These are phyloP conservation scores for Eriosoma lanigerum DNA, from an alignment of 1,140 invertebrate species.

Conservation along the genomic window DNA sequence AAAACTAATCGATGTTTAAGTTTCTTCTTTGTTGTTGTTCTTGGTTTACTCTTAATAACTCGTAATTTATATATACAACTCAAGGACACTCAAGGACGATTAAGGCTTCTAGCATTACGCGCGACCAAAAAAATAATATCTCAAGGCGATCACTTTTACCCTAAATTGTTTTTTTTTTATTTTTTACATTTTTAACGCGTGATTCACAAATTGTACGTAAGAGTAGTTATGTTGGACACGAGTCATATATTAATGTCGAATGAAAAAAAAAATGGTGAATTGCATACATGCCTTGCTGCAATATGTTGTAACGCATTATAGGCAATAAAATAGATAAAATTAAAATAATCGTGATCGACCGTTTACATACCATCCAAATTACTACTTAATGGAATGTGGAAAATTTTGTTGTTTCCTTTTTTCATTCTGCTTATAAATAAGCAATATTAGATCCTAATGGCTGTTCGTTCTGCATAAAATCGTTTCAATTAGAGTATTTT, in stretches of 20 bases:
- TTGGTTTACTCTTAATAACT: not conserved
- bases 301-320: not conserved
- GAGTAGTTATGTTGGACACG: not conserved
- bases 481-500: slow-evolving; percentile 11
- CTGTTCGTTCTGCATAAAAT: not conserved
- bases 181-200: not conserved
- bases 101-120: slow-evolving; percentile 13
- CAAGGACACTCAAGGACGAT: slow-evolving; percentile 8
- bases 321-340: not conserved
- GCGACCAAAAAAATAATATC: slow-evolving; percentile 14
- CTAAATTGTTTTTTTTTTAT: not conserved
- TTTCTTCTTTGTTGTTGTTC: not conserved
- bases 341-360: slow-evolving; percentile 23
- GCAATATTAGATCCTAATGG: not conserved
- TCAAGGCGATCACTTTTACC: slow-evolving; percentile 31
- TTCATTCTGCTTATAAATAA: slow-evolving; percentile 8
- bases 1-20: slow-evolving; percentile 2
- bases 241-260: slow-evolving; percentile 1
- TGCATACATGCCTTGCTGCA: not conserved
- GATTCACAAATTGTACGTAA: not conserved
- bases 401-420: slow-evolving; percentile 23
- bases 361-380: not conserved
- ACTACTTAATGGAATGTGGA: slow-evolving; percentile 15
- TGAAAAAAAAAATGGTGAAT: slow-evolving; percentile 16
- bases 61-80: not conserved